A percentile compares a stretch with the other conserved stretches of the same genome.
Conservation (phyloP, 2,113 vertebrate genomes). For the Cebus imitator region DNA sequence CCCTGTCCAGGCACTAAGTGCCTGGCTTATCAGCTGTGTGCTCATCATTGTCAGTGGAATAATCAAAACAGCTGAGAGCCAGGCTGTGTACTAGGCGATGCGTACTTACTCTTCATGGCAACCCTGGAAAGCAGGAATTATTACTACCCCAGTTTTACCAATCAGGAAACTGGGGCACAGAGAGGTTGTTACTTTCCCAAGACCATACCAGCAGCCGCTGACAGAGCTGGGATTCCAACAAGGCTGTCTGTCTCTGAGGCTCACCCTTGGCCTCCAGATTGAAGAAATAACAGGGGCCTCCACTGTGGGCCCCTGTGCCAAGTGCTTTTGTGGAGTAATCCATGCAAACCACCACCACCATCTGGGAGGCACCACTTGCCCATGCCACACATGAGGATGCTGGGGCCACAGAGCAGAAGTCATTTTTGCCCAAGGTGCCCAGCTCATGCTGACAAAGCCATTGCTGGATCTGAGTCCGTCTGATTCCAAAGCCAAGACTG, state of each 20-base stretch:
- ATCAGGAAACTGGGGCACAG: background rate
- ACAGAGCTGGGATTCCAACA: background rate
- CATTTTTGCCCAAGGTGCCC: rapidly evolving
- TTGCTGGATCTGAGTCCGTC: background rate
- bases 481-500: background rate
- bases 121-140: background rate
- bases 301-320: rapidly evolving
- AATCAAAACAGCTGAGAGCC: background rate
- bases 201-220: background rate
- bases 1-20: background rate
- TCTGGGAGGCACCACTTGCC: rapidly evolving
- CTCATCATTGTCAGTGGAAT: rapidly evolving
- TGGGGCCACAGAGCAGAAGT: background rate
- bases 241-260: no score
- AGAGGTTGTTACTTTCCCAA: background rate
- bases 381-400: background rate
- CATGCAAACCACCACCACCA: rapidly evolving
- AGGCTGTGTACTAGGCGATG: rapidly evolving
- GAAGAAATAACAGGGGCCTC: background rate
- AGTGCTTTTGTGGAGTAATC: background rate
- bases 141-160: background rate
- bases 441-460: background rate
- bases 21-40: rapidly evolving
- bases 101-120: background rate
- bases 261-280: background rate